Conservation (phyloP, 2,888 invertebrate genomes). For the Monopis laevigella region DNA sequence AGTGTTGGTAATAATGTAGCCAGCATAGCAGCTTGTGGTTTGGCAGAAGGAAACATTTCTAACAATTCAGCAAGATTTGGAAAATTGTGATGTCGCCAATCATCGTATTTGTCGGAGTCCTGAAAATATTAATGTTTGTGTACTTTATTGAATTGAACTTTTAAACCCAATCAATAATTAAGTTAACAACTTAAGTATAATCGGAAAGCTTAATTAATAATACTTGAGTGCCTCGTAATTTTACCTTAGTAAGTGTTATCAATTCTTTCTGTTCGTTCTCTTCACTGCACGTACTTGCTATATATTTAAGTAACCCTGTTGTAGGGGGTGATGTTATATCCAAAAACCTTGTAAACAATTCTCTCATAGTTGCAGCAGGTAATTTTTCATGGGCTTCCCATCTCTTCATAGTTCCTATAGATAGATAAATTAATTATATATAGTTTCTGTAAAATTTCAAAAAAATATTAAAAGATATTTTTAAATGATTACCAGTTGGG, state of each 20-base stretch:
- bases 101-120: conserved; percentile 90
- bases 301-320: conserved; percentile 82
- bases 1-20: conserved; percentile 83
- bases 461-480: too few species aligned
- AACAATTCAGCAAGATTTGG: conserved; percentile 90
- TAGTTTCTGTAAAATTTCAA: too few species aligned
- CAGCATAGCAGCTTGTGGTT: conserved; percentile 82
- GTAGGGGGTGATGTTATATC: conserved; percentile 93
- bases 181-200: too few species aligned
- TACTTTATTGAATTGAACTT: too few species aligned
- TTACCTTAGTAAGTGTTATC: conserved; percentile 77
- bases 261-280: conserved; percentile 76
- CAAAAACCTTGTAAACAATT: conserved; percentile 81
- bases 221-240: too few species aligned
- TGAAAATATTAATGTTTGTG: conserved; percentile 32
- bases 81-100: conserved; percentile 87
- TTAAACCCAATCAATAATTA: too few species aligned
- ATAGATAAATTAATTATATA: too few species aligned
- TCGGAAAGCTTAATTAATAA: too few species aligned
- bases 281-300: conserved; percentile 80
- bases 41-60: conserved; percentile 86
- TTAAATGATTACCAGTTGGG: conserved; percentile 71
- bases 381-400: conserved; percentile 89
- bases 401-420: conserved; percentile 78
- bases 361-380: conserved; percentile 76